Base-by-base conservation (phyloP, 1,140 invertebrate genomes). In the Lasioglossum albipes region DNA sequence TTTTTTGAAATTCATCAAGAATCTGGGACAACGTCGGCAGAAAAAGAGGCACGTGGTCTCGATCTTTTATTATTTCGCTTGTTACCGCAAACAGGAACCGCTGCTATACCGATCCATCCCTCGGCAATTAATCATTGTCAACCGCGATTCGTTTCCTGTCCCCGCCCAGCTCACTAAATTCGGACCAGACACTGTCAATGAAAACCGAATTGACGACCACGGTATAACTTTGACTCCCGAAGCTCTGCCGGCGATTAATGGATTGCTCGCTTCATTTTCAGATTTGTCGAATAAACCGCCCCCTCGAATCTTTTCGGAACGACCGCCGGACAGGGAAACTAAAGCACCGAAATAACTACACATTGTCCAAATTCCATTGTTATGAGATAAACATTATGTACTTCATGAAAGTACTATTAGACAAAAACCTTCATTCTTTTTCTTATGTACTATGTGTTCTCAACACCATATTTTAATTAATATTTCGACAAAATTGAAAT, bases 151-250 rank as follows among this genome's bases (percentile, higher is more conserved):
- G 81, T 82, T 82, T 79, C 81, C 76, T 69, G 81, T 79, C 69
- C 49, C 81, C 81, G 81, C 81, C 81, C 81, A 73, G 81, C 54
- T 54, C 81, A 82, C 81, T 82, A 82, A 82, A 82, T 82, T 82
- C 70, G 54, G 54, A 71, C 61, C 81, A 82, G 76, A 72, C 76
- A 73, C 81, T 82, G 81, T 82, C 81, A 82, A 82, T 82, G 81
- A 82, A 82, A 82, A 82, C 67, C 81, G 71, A 82, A 82, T 82
- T 79, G 81, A 82, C 81, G 76, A 79, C 70, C 69, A 12, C 27
- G 81, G 54, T 82, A 73, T 82, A 82, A 82, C 81, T 82, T 82
- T 79, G 81, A 82, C 75, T 79, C 69, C 49, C n/a, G 64, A 27
- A 18, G 16, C 7, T 31, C 79, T 80, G 79, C 18, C 49, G 72